These are phyloP conservation scores for Macrosiphum euphorbiae DNA, from an alignment of 2,888 invertebrate genomes.

Conservation along the genomic window DNA sequence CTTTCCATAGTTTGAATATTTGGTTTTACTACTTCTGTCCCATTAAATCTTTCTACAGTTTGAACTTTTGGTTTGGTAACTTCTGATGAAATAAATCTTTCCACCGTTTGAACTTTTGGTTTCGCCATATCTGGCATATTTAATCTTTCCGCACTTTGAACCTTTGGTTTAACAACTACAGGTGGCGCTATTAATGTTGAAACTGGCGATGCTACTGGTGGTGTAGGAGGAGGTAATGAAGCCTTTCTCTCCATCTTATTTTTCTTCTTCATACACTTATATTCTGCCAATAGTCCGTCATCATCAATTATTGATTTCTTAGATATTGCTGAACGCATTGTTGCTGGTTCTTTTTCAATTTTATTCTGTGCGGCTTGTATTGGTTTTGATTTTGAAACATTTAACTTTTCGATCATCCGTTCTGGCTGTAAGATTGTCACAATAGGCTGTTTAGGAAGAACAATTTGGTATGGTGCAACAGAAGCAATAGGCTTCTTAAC, in stretches of 20 bases:
- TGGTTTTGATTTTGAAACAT: conserved; percentile 47
- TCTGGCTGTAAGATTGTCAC: conserved; percentile 31
- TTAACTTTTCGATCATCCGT: conserved; percentile 43
- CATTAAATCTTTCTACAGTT: conserved; percentile 3
- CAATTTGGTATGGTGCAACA: conserved; percentile 61
- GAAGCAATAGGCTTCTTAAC: conserved; percentile 60
- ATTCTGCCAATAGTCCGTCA: conserved; percentile 54
- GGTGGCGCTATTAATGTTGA: not conserved
- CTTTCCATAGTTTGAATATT: conserved; percentile 30
- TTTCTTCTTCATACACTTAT: conserved; percentile 59
- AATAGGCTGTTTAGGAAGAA: conserved; percentile 59
- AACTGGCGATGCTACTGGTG: not conserved
- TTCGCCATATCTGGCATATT: not conserved
- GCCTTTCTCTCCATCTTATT: conserved; percentile 51
- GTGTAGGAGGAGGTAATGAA: conserved; percentile 10
- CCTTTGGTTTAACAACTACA: conserved; percentile 20
- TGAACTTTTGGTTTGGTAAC: conserved; percentile 22
- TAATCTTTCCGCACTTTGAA: conserved; percentile 8
- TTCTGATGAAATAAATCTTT: conserved; percentile 12
- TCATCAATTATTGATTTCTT: conserved; percentile 58
- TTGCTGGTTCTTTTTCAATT: conserved; percentile 53
- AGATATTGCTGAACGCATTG: not conserved
- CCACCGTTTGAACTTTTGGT: conserved; percentile 10
- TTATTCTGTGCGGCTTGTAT: conserved; percentile 24
- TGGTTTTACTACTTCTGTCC: not conserved